These are phyloP conservation scores for Forbesichthys agassizii DNA, from an alignment of 2,113 vertebrate species.

Conservation along the genomic window DNA sequence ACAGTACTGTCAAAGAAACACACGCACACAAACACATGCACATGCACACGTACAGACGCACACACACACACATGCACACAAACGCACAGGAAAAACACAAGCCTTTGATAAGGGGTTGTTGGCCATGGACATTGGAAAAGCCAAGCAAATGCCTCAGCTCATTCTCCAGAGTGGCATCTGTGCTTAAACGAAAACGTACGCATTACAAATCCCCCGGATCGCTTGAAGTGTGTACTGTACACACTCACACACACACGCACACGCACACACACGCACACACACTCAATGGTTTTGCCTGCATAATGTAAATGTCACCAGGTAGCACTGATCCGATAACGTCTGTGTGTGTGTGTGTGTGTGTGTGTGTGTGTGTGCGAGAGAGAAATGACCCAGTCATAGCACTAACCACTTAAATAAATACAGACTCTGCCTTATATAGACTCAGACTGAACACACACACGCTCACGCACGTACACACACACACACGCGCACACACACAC, in stretches of 20 bases:
- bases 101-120: conserved; percentile 5
- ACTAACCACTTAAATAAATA: no score
- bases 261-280: no score
- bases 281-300: conserved; percentile 23
- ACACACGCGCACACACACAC: neutral
- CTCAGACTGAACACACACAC: no score
- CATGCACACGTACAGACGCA: no score
- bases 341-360: no score
- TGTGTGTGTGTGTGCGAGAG: no score
- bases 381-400: no score
- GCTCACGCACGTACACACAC: no score
- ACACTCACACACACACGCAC: no score
- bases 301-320: conserved; percentile 38
- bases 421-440: no score
- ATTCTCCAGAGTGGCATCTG: conserved; percentile 7
- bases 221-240: neutral
- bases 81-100: neutral
- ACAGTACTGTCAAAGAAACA: neutral
- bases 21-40: neutral
- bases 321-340: conserved; percentile 33
- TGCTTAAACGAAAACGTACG: conserved; percentile 24
- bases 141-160: neutral
- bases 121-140: conserved; percentile 22
- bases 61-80: neutral
- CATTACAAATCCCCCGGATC: conserved; percentile 37